Percentiles rank a stretch among this genome's conserved stretches.
phyloP scores from a whole-genome alignment of 2,113 vertebrate genomes.

The Microtus pennsylvanicus region DNA sequence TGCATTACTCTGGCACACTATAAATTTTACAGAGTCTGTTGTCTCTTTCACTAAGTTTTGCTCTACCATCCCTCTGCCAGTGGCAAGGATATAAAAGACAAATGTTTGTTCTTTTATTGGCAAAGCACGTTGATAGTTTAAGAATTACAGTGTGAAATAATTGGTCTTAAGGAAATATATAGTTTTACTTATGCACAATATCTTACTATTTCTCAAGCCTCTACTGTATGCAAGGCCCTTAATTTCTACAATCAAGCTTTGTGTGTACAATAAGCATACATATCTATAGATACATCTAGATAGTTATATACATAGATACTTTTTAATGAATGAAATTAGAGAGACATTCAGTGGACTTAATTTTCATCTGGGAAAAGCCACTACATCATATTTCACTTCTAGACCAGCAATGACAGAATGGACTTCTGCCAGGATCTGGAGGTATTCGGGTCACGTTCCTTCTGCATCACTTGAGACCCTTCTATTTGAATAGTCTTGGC shows the following conservation, averaged over 20 bases:
- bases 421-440: neutral
- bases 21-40: neutral
- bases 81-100: neutral
- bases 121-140: neutral
- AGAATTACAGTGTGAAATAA: neutral
- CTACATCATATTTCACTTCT: neutral
- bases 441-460: constrained; percentile 58
- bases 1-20: neutral
- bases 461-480: constrained; percentile 55
- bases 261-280: neutral
- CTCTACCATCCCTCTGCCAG: neutral
- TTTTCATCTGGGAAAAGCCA: constrained; percentile 6
- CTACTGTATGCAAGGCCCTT: neutral
- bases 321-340: neutral
- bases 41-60: neutral
- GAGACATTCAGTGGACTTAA: neutral
- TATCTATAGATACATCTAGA: neutral
- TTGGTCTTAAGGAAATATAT: neutral
- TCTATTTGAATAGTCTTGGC: constrained; percentile 68
- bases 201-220: neutral
- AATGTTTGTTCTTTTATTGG: neutral
- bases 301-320: neutral
- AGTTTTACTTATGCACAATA: neutral
- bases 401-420: neutral
- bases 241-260: constrained; percentile 24